phyloP scores from a whole-genome alignment of 1,140 invertebrate genomes.

The Brachionus asplanchnoidis region DNA sequence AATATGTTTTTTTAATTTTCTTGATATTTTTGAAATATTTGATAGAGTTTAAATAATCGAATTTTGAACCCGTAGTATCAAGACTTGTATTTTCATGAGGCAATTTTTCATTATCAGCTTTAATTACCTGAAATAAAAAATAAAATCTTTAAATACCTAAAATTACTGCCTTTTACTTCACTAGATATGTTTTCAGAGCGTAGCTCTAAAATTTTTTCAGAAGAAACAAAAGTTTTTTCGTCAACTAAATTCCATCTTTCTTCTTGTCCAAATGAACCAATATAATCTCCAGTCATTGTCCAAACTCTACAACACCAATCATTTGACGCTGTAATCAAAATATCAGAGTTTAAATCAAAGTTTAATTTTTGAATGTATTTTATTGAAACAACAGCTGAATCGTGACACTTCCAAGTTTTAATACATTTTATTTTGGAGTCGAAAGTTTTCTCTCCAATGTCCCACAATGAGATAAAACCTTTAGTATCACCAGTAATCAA shows the following conservation, averaged over 20 bases:
- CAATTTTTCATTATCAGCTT: not conserved
- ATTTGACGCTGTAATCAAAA: conserved; percentile 53
- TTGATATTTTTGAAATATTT: not conserved
- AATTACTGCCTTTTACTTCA: not conserved
- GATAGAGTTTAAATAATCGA: not conserved
- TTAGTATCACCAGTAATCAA: conserved; percentile 54
- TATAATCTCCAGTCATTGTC: conserved; percentile 50
- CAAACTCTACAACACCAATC: conserved; percentile 55
- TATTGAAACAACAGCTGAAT: conserved; percentile 52
- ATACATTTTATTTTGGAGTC: conserved; percentile 46
- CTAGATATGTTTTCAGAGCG: not conserved
- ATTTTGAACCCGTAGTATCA: not conserved
- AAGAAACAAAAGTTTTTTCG: not conserved
- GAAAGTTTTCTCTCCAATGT: conserved; percentile 46
- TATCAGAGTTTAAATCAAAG: conserved; percentile 47
- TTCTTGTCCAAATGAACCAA: conserved; percentile 56
- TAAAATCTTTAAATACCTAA: too few species aligned
- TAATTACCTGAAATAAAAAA: not conserved
- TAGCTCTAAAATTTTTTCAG: not conserved
- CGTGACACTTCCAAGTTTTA: conserved; percentile 50
- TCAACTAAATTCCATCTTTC: not conserved
- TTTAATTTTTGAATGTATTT: conserved; percentile 47
- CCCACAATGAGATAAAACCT: conserved; percentile 51
- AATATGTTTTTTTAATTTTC: not conserved
- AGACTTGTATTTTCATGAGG: not conserved